Evolutionary conservation across 2,888 invertebrate species (phyloP), one percentile per base, ranked within the genome.

Genomic region (Euplexia lucipara): DNA sequence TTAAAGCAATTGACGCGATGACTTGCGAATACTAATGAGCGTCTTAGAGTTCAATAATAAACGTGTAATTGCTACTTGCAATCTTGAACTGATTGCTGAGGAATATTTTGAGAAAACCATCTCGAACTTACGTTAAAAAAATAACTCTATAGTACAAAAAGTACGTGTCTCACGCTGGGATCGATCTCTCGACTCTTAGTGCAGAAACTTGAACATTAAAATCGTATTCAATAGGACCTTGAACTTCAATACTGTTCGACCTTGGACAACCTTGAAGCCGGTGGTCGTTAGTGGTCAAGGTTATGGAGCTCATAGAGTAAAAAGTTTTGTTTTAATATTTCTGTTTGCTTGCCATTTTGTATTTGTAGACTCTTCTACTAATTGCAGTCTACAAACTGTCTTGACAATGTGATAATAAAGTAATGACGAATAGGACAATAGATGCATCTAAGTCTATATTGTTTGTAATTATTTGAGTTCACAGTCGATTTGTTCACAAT

Each of bases 261-360:
- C 71, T 71, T 76, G 45, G 30, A n/a, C 35, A 34, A 70, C 63
- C 76, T 76, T 70, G 76, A 62, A 18, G 14, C 4, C n/a, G 30
- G 14, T 20, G 32, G n/a, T 32, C 22, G 56, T 59, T 54, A 39
- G 32, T 30, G 51, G 32, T 34, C 49, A 71, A 70, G 76, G 71
- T 76, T 7, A 42, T 32, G 35, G 12, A 54, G 42, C 39, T 53
- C n/a, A 41, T 52, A 14, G 18, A 14, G 18, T 51, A 16, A 32
- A 37, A 49, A 41, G 3, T 54, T 18, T 52, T 39, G 34, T 61
- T 52, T 34, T 45, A 37, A 18, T 37, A 26, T 26, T 39, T 37
- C 5, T 34, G n/a, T 76, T 32, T 51, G 37, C 37, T 18, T 20
- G 16, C 1, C 16, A 20, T 26, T 42, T 44, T 54, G 22, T 37